Evolutionary conservation across 23 tunicate species (phyloP).

Genomic region (Halocynthia aurantium): DNA sequence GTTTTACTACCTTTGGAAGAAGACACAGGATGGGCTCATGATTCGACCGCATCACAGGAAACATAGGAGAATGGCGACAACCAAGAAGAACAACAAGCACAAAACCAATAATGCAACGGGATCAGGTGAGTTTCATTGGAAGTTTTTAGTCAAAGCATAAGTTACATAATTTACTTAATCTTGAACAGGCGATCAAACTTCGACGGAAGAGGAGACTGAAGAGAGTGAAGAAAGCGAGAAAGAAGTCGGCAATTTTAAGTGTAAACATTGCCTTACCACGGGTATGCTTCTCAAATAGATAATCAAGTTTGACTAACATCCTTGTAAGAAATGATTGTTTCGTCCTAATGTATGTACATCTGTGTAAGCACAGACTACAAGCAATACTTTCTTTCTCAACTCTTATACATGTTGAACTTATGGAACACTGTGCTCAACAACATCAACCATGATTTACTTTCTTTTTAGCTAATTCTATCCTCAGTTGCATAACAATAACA

Average conservation of each 20-base stretch:
- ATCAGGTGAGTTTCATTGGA: constrained; percentile 9
- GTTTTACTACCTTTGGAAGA: constrained; percentile 94
- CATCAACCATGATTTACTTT: too few relatives aligned
- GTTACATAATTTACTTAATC: background rate
- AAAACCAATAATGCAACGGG: background rate
- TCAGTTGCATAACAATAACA: too few relatives aligned
- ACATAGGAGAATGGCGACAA: constrained; percentile 47
- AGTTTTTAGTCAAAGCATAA: background rate
- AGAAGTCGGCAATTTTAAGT: constrained; percentile 22
- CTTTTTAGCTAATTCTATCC: too few relatives aligned
- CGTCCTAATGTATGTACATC: too few relatives aligned
- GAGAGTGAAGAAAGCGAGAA: constrained; percentile 71
- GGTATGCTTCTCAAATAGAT: constrained; percentile 20
- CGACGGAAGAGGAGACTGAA: constrained; percentile 64
- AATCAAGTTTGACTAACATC: background rate
- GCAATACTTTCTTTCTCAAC: too few relatives aligned
- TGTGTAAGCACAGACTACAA: too few relatives aligned
- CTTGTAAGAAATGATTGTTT: too few relatives aligned
- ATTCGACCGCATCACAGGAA: constrained; percentile 77
- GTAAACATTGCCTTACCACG: constrained; percentile 63
- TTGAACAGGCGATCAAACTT: constrained; percentile 50
- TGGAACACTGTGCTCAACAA: too few relatives aligned
- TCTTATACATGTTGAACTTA: too few relatives aligned
- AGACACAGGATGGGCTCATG: constrained; percentile 75
- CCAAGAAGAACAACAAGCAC: constrained; percentile 34